A percentile compares a stretch with the other conserved stretches of the same genome.
Evolutionary conservation across 2,113 vertebrate genomes (phyloP).

Genomic region (Limnothrissa miodon): DNA sequence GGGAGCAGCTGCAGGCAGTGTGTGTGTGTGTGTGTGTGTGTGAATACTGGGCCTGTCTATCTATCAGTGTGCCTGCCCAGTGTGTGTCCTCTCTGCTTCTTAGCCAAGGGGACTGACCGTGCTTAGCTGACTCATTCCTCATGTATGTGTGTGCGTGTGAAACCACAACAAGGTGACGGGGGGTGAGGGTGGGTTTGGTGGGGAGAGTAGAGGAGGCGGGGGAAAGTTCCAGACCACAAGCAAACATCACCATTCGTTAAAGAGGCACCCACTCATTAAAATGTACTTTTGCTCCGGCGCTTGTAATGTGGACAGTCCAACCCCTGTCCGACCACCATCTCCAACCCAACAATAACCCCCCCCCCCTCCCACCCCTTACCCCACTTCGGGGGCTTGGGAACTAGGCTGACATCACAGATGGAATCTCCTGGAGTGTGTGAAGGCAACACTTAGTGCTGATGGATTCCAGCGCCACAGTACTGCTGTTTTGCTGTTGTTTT

Average conservation of each 20-base stretch:
- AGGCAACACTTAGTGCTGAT: slow-evolving; percentile 55
- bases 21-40: not conserved
- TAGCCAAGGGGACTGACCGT: not conserved
- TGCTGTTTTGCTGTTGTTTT: not conserved
- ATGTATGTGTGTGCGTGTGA: not conserved
- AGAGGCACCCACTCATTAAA: slow-evolving; percentile 3
- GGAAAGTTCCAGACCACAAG: not conserved
- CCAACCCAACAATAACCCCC: not conserved
- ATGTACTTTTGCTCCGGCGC: not conserved
- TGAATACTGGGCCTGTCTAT: not conserved
- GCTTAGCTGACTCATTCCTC: not conserved
- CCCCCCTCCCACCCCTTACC: not conserved
- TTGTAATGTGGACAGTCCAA: not conserved
- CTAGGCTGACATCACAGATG: not conserved
- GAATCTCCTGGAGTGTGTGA: not conserved
- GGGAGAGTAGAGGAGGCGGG: not conserved
- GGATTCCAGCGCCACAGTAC: slow-evolving; percentile 60
- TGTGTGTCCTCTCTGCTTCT: not conserved
- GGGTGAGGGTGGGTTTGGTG: not conserved
- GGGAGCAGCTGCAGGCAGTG: not conserved
- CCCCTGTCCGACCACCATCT: not conserved
- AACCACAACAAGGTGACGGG: slow-evolving; percentile 6
- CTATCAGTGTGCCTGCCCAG: not conserved
- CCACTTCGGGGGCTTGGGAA: not conserved
- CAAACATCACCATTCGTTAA: slow-evolving; percentile 1